phyloP scores from a whole-genome alignment of 2,888 invertebrate genomes.

The Drosophila flavopinicola region DNA sequence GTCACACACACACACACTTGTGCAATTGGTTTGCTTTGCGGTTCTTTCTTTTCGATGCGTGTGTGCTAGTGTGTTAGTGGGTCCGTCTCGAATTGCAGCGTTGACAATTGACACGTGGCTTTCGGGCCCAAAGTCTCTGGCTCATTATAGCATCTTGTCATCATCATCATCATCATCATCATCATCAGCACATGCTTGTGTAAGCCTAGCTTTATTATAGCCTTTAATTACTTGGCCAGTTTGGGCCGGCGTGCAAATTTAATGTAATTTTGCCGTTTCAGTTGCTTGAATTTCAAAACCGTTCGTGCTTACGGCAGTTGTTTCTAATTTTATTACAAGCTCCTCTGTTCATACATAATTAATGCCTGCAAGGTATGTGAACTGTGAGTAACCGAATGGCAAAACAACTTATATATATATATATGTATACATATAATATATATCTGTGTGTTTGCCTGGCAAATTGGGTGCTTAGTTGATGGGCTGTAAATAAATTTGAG shows the following conservation, averaged over 20 bases:
- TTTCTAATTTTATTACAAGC: constrained; percentile 69
- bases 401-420: constrained; percentile 5
- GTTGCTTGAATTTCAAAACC: constrained; percentile 68
- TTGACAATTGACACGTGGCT: constrained; percentile 73
- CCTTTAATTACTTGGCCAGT: constrained; percentile 71
- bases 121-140: constrained; percentile 1
- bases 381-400: constrained; percentile 33
- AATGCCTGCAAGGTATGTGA: constrained; percentile 64
- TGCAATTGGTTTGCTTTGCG: constrained; percentile 19
- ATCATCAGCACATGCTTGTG: constrained; percentile 28
- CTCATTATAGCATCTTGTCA: constrained; percentile 10
- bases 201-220: constrained; percentile 60
- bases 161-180: no score
- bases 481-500: constrained; percentile 60
- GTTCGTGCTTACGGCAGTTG: constrained; percentile 52
- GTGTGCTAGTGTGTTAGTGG: no score
- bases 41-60: constrained; percentile 27
- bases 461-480: constrained; percentile 52
- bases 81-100: constrained; percentile 64
- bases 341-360: constrained; percentile 71
- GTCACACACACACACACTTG: not conserved
- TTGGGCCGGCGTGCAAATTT: constrained; percentile 56
- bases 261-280: constrained; percentile 48
- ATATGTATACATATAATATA: constrained; percentile 5
- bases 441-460: constrained; percentile 14